These are phyloP conservation scores for Eupsittula cactorum DNA, from an alignment of 2,113 vertebrate genomes.

Conservation along the genomic window DNA sequence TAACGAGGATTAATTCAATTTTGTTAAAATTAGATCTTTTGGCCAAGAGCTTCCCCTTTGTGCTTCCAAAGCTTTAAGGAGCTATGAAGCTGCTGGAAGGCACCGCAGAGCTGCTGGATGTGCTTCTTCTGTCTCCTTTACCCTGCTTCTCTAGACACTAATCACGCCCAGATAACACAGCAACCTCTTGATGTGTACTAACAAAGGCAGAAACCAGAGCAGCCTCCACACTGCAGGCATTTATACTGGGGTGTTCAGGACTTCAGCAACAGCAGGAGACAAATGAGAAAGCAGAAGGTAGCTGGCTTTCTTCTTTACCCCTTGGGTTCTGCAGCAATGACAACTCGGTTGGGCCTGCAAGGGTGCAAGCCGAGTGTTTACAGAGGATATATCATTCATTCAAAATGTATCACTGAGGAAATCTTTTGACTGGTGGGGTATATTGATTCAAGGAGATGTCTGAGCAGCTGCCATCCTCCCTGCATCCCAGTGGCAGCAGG, in stretches of 20 bases:
- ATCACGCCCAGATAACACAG: not conserved
- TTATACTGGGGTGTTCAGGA: not conserved
- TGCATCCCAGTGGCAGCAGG: not conserved
- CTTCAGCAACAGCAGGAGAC: not conserved
- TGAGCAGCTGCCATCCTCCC: not conserved
- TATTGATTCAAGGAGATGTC: not conserved
- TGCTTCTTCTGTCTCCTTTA: not conserved
- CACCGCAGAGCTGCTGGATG: not conserved
- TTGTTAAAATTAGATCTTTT: not conserved
- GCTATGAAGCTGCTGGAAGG: not conserved
- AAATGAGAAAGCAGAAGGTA: not conserved
- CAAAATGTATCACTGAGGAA: accelerated
- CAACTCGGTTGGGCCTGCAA: not conserved
- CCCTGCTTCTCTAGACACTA: not conserved
- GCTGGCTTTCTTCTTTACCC: not conserved
- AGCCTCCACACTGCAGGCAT: accelerated
- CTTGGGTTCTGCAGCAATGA: not conserved
- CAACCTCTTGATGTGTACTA: not conserved
- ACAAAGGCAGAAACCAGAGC: not conserved
- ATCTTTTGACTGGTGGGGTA: not conserved
- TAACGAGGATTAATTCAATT: not conserved
- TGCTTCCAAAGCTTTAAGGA: not conserved
- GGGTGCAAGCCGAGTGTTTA: not conserved
- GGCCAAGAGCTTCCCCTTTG: not conserved
- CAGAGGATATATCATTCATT: not conserved